A percentile compares a stretch with the other conserved stretches of the same genome.
These are phyloP conservation scores for Peromyscus polionotus DNA, from an alignment of 2,113 vertebrate species.

Conservation along the genomic window DNA sequence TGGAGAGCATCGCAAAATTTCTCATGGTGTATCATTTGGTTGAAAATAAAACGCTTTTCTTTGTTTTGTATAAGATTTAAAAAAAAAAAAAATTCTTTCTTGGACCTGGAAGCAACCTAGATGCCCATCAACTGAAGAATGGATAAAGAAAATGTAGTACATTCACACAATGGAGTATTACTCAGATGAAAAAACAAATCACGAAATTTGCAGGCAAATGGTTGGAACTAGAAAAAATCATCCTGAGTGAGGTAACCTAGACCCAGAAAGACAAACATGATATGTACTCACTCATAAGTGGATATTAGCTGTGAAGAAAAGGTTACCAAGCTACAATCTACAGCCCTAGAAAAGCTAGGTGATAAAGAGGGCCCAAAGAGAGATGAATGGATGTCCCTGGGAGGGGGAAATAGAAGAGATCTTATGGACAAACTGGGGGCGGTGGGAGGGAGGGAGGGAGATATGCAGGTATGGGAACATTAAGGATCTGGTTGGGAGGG, in stretches of 20 bases:
- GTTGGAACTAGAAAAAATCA: not conserved
- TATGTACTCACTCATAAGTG: not conserved
- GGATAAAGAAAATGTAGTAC: not conserved
- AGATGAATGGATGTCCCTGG: not conserved
- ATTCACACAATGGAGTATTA: not conserved
- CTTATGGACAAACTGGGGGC: not conserved
- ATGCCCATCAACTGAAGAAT: not conserved
- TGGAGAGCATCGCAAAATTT: not conserved
- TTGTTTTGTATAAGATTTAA: not conserved
- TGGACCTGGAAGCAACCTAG: not conserved
- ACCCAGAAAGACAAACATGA: not conserved
- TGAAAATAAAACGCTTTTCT: not conserved
- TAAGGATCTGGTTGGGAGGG: fast-evolving
- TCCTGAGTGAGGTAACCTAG: not conserved
- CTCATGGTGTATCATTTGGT: not conserved
- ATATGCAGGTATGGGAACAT: not conserved
- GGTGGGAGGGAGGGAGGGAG: no score
- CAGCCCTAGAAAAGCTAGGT: not conserved
- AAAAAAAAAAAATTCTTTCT: not conserved
- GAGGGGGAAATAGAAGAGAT: not conserved
- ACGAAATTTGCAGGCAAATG: not conserved
- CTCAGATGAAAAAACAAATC: not conserved
- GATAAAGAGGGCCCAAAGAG: not conserved
- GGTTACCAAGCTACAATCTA: not conserved
- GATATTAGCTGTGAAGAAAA: not conserved